Base-by-base conservation (phyloP, 2,888 invertebrate species). In the Gastracanthus pulcherrimus region DNA sequence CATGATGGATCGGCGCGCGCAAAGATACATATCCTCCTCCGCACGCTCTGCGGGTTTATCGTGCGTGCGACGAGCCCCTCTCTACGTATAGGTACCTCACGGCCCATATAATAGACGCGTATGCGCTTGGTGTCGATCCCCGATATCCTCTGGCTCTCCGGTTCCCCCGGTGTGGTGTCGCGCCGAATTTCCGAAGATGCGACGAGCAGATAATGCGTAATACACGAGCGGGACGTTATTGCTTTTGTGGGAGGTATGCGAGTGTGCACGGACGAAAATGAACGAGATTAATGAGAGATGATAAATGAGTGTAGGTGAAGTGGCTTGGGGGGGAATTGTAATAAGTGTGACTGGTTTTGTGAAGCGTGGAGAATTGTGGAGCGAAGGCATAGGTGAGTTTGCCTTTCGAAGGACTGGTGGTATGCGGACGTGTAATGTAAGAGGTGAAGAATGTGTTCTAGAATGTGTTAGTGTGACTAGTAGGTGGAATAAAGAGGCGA, bases 221-320 rank as follows among this genome's bases (percentile, higher is more conserved):
- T 19, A n/a, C 60, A 31, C 60, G 60, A 60, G 60, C 60, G 13
- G n/a, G n/a, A n/a, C 51, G 51, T 55, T 55, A 55, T 26, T 26
- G 55, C 23, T 55, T 26, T 55, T n/a, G 16, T 4, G n/a, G n/a
- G n/a, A n/a, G n/a, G 16, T 4, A 6, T 48, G 6, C 26, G 19
- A 11, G 55, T 55, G 3, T 11, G 26, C 11, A 48, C 48, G 26
- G 26, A 55, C 26, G 55, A 67, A 76, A 66, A 58, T 41, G 60
- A 34, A 48, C 69, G 62, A 31, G 78, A 78, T 78, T 78, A 64
- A 78, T 72, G 55, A 41, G 64, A 29, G 38, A 19, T 13, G 71
- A 71, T 78, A 78, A 23, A 29, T n/a, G 36, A 45, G 36, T 19
- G 31, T n/a, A n/a, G n/a, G n/a, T n/a, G n/a, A n/a, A n/a, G n/a